Base-by-base conservation (phyloP, 1,140 invertebrate species). In the Brevipalpus yothersi region DNA sequence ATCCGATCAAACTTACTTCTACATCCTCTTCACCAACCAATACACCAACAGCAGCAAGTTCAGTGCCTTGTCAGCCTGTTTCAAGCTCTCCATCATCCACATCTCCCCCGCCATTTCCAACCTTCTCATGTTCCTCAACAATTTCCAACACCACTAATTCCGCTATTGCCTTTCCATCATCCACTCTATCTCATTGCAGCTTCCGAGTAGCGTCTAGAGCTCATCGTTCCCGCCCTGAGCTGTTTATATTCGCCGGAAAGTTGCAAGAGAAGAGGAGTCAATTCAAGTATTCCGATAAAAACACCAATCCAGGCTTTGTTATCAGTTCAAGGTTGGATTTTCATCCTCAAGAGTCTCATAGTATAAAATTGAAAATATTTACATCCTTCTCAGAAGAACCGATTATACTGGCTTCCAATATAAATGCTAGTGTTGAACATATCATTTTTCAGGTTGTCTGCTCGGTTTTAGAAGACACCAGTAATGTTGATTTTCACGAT, bases 391-490 rank as follows among this genome's bases (percentile, higher is more conserved):
- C 75, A 31, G 73, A 75, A 40, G 74, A 79, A 60, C 81, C 83
- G 0, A 79, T 89, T 64, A 79, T 78, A 13, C 90, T 92, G 69
- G 89, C 84, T 13, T 89, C 85, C 69, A 83, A 89, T 72, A 81
- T 91, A 62, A 82, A 80, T 65, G 82, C 83, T 23, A 84, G 79
- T 60, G 79, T 90, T 31, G 85, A 90, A 64, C 84, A 90, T 68
- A 81, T 92, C 49, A 83, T 91, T 66, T 74, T 82, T 61, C 86
- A 89, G 66, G 80, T 86, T n/a, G 79, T 87, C 23, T 86, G 81
- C 57, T 64, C 58, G 31, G 56, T 67, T 41, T 61, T 64, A 62
- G 66, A 69, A 49, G 60, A 67, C 53, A 53, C 58, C 31, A 58
- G 53, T 17, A 31, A 51, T 12, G 58, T 61, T 39, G 54, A 64